These are phyloP conservation scores for Phycodurus eques DNA, from an alignment of 2,113 vertebrate genomes.

Conservation along the genomic window DNA sequence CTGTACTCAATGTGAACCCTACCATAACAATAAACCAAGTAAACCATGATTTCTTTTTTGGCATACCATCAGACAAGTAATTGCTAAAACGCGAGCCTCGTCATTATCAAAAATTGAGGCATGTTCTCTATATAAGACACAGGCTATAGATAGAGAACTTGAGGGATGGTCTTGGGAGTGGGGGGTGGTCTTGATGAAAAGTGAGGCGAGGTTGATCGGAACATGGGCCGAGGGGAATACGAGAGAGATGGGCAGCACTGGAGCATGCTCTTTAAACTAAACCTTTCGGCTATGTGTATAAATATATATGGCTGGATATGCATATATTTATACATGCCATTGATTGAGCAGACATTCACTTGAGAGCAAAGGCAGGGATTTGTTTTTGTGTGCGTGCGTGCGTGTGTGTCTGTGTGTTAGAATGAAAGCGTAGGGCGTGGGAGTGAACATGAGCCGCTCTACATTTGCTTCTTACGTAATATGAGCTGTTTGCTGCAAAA, in stretches of 20 bases:
- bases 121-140: neutral
- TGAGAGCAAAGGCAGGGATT: neutral
- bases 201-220: neutral
- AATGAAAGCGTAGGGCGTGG: neutral
- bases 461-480: constrained; percentile 6
- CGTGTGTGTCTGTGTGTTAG: neutral
- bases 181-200: neutral
- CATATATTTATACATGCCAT: neutral
- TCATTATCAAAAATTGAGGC: neutral
- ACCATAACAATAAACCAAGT: no score
- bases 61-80: no score
- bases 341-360: constrained; percentile 7
- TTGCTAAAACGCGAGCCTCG: neutral
- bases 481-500: constrained; percentile 3
- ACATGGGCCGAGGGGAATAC: neutral
- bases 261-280: neutral
- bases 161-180: neutral
- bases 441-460: constrained; percentile 4
- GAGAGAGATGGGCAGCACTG: neutral
- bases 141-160: neutral
- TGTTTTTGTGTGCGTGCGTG: neutral
- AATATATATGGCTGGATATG: neutral
- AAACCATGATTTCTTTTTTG: no score
- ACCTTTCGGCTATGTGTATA: neutral
- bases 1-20: no score